A percentile compares a stretch with the other conserved stretches of the same genome.
Conservation (phyloP, 53 echinoderm and acorn worm genomes). For the Hippasteria phrygiana region DNA sequence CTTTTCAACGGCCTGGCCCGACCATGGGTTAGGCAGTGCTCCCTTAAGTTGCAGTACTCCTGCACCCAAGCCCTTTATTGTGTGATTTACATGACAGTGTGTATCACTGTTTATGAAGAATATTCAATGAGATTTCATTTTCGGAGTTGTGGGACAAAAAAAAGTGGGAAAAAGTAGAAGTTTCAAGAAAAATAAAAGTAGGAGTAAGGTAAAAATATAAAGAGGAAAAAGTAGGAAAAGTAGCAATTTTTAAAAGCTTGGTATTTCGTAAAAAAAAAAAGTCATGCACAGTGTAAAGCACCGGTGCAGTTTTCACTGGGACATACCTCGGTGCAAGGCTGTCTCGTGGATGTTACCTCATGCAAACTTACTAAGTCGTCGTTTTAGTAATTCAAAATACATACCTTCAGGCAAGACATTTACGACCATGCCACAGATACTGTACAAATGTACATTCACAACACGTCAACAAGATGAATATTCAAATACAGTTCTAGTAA, state of each 20-base stretch:
- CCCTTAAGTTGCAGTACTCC: too few relatives aligned
- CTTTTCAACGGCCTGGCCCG: too few relatives aligned
- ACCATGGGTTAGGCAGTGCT: too few relatives aligned
- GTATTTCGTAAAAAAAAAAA: neutral
- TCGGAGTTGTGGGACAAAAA: too few relatives aligned
- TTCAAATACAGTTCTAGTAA: neutral
- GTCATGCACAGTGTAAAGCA: neutral
- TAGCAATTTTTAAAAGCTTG: neutral
- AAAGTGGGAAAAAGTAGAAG: too few relatives aligned
- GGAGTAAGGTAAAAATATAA: too few relatives aligned
- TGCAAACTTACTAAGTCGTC: neutral
- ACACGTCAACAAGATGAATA: neutral
- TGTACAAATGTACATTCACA: neutral
- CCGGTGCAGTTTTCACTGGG: neutral
- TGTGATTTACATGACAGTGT: too few relatives aligned
- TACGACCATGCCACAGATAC: constrained; percentile 43
- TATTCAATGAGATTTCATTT: too few relatives aligned
- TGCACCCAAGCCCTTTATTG: too few relatives aligned
- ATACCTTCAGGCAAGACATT: constrained; percentile 27
- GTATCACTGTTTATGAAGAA: too few relatives aligned
- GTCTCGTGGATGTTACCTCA: neutral
- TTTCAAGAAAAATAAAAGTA: too few relatives aligned
- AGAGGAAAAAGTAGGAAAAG: too few relatives aligned
- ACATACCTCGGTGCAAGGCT: neutral
- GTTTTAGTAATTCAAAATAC: neutral